Evolutionary conservation across 2,888 invertebrate genomes (phyloP).

Genomic region (Apoderus coryli): DNA sequence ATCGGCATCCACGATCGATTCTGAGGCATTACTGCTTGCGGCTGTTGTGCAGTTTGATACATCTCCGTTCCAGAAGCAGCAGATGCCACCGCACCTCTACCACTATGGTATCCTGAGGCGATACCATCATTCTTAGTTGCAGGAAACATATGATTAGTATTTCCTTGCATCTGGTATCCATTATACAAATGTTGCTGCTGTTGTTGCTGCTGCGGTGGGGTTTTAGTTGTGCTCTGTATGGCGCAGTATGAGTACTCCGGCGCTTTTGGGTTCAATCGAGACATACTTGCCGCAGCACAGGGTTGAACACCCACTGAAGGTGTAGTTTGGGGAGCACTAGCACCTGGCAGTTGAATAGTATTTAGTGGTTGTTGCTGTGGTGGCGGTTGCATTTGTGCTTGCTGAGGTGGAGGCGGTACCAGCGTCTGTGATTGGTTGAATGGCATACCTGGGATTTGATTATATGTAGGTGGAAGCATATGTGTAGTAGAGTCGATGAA

Average conservation of each 20-base stretch:
- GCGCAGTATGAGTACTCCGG: conserved; percentile 49
- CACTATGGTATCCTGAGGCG: conserved; percentile 5
- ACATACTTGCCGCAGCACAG: conserved; percentile 43
- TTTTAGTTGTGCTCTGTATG: conserved; percentile 21
- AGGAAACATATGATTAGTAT: too few species aligned
- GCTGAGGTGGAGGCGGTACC: too few species aligned
- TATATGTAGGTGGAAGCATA: too few species aligned
- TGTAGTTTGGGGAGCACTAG: neutral
- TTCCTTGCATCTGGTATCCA: conserved; percentile 7
- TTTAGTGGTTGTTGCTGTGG: conserved; percentile 21
- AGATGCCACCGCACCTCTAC: conserved; percentile 7
- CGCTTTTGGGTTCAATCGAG: conserved; percentile 66
- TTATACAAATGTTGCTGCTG: conserved; percentile 10
- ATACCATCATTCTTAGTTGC: too few species aligned
- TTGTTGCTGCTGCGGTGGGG: conserved; percentile 17
- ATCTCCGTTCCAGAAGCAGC: neutral
- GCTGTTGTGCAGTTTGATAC: conserved; percentile 1
- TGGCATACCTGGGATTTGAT: too few species aligned
- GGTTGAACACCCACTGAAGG: too few species aligned
- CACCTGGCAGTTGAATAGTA: neutral
- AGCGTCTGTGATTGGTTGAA: too few species aligned
- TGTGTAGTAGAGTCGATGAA: too few species aligned
- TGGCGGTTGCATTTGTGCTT: too few species aligned
- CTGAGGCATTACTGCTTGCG: conserved; percentile 17
- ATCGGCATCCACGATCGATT: conserved; percentile 28